Evolutionary conservation across 2,797 vertebrate genomes (phyloP), one percentile per base, ranked within the genome.

Genomic region (Pangasius djambal): DNA sequence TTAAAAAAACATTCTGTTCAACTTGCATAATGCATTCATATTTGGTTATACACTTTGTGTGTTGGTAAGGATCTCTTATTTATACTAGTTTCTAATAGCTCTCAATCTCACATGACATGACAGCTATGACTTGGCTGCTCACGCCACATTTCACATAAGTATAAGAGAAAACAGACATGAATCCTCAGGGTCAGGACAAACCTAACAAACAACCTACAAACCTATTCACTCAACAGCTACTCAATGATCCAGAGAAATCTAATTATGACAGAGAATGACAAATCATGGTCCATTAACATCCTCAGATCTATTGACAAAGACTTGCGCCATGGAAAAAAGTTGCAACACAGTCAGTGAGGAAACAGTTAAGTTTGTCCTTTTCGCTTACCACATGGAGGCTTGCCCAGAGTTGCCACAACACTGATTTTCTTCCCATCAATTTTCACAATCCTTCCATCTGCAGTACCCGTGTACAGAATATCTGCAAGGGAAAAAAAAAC

Each of bases 391-490:
- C 98, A 99, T 0, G 97, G 97, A 16, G 92, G 97, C 0, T 94
- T 95, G 28, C 98, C 98, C 40, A 99, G 97, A 86, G 94, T 95
- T 50, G 97, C 94, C 89, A 99, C 70, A 1, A 96, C 97, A 89
- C 96, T 92, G 88, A 98, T 90, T 87, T 96, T 96, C 4, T 93
- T 97, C 87, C 97, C 97, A 87, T 97, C 95, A 92, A 99, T 95
- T 95, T 97, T 99, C 70, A 99, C 74, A 65, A 99, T 96, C 92
- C 95, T 96, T 88, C 98, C 98, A 89, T 99, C 98, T 77, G 97
- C 96, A 67, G 98, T 99, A 83, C 98, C 98, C 57, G 98, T 96
- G 88, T 96, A 99, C 0, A 99, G 85, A 87, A 97, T 97, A 95
- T 98, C 98, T 99, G 95, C 82, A 95, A 91, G 89, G 59, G 40